Conservation (phyloP, 35 echinoderm and acorn worm genomes). For the Ptychodera flava region DNA sequence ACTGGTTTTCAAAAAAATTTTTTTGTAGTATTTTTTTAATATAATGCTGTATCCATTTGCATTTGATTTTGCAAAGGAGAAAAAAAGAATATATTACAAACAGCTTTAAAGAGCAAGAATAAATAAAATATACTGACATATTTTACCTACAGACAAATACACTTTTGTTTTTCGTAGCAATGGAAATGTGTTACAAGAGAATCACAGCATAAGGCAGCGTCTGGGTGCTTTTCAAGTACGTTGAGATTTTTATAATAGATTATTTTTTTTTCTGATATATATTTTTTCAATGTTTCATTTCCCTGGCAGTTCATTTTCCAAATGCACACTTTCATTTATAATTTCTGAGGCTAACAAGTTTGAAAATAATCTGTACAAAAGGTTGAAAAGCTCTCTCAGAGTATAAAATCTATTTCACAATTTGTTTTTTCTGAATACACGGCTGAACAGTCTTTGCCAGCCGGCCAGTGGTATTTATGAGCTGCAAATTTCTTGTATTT, state of each 20-base stretch:
- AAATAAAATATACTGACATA: neutral
- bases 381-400: neutral
- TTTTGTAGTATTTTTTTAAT: neutral
- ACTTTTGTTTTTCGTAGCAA: neutral
- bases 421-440: no score
- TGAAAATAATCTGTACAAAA: neutral
- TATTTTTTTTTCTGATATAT: no score
- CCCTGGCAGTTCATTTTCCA: neutral
- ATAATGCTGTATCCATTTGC: slow-evolving; percentile 1
- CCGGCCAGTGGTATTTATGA: no score
- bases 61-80: slow-evolving; percentile 1
- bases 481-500: no score
- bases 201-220: neutral
- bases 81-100: neutral
- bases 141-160: neutral
- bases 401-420: neutral
- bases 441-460: no score
- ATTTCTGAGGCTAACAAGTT: neutral
- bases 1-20: neutral
- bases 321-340: no score
- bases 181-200: neutral
- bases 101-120: neutral
- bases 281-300: no score
- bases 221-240: neutral
- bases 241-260: neutral